These are phyloP conservation scores for Abrostola triplasia DNA, from an alignment of 2,888 invertebrate genomes.

Conservation along the genomic window DNA sequence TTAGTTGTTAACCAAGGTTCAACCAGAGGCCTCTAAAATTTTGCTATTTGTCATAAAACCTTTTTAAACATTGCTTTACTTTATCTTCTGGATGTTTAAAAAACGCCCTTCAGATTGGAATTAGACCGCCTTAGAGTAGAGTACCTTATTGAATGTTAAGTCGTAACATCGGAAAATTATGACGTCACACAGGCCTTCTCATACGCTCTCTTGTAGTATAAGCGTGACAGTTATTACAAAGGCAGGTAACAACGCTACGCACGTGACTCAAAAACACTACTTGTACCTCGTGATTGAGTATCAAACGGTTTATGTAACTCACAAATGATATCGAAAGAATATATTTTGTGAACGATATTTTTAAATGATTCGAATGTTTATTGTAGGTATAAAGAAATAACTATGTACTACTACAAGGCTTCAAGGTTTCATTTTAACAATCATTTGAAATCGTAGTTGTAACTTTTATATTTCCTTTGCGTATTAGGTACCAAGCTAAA, in stretches of 20 bases:
- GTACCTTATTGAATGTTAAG: no score
- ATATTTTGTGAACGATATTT: slow-evolving; percentile 7
- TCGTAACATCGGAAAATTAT: no score
- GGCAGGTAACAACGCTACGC: slow-evolving; percentile 15
- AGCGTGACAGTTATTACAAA: slow-evolving; percentile 25
- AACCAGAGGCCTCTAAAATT: no score
- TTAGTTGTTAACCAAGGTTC: no score
- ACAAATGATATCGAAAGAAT: slow-evolving; percentile 34
- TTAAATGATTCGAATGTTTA: slow-evolving; percentile 3
- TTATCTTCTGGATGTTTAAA: no score
- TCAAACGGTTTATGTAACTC: slow-evolving; percentile 26
- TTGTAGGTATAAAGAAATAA: neutral
- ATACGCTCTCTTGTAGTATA: slow-evolving; percentile 9
- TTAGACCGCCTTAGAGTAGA: no score
- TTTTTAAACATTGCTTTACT: no score
- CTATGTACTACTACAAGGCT: neutral
- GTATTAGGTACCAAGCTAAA: no score
- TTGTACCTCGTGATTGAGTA: slow-evolving; percentile 29
- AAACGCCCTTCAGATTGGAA: no score
- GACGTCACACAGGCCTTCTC: neutral
- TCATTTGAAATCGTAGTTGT: neutral
- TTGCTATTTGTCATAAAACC: no score
- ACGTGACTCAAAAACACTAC: slow-evolving; percentile 38
- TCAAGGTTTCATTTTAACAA: no score
- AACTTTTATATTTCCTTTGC: neutral